These are phyloP conservation scores for Montipora capricornis DNA, from an alignment of 64 coral and sea anemone genomes.

Conservation along the genomic window DNA sequence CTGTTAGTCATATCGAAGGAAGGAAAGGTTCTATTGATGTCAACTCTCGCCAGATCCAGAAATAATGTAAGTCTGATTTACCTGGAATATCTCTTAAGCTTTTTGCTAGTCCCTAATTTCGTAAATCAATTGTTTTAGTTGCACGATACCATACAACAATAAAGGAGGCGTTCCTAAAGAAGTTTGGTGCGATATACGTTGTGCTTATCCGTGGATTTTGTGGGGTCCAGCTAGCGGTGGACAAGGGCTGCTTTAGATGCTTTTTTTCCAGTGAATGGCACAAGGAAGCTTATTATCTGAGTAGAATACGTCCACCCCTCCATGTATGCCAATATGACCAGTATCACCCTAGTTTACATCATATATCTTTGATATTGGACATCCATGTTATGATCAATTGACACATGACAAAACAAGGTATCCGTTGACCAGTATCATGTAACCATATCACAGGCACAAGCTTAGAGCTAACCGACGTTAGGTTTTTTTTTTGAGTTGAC, in stretches of 20 bases:
- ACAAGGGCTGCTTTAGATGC: neutral
- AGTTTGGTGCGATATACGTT: neutral
- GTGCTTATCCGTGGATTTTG: neutral
- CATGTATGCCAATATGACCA: no score
- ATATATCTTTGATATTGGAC: no score
- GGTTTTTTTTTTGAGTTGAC: no score
- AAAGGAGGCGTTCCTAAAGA: neutral
- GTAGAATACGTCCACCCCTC: no score
- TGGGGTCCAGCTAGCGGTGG: neutral
- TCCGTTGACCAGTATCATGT: no score
- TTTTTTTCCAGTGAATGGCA: no score
- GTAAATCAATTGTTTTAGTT: neutral
- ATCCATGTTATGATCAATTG: no score
- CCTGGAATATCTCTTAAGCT: neutral
- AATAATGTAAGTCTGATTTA: neutral
- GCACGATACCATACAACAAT: neutral
- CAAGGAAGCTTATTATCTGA: no score
- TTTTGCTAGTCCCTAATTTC: neutral
- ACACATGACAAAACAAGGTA: no score
- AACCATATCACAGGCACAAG: no score
- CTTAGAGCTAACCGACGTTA: no score
- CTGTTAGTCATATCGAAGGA: conserved; percentile 7
- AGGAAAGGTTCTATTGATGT: neutral
- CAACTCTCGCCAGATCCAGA: neutral
- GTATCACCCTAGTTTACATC: no score